Percentiles rank a stretch among this genome's conserved stretches.
These are phyloP conservation scores for Percopsis omiscomaycus DNA, from an alignment of 2,797 vertebrate genomes.

Conservation along the genomic window DNA sequence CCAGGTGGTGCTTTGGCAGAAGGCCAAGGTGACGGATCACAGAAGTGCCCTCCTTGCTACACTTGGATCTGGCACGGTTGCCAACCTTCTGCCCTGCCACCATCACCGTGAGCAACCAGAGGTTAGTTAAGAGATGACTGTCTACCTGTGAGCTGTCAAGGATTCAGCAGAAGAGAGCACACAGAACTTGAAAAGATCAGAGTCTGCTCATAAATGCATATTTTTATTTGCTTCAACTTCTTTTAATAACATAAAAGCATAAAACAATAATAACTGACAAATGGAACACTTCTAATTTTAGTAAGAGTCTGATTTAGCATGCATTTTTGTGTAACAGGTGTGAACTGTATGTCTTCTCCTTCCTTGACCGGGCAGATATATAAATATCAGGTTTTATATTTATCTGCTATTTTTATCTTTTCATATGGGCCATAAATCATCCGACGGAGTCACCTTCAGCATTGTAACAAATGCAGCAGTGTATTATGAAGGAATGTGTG, in stretches of 20 bases:
- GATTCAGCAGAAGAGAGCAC: too few relatives aligned
- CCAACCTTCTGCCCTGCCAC: slow-evolving; percentile 85
- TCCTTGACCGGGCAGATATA: slow-evolving; percentile 2
- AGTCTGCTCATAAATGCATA: too few relatives aligned
- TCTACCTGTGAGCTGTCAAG: slow-evolving; percentile 4
- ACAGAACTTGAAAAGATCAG: too few relatives aligned
- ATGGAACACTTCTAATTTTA: too few relatives aligned
- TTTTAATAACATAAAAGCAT: too few relatives aligned
- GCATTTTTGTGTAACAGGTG: too few relatives aligned
- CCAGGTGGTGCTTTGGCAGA: slow-evolving; percentile 94
- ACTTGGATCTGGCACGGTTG: slow-evolving; percentile 82
- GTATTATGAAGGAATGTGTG: slow-evolving; percentile 43
- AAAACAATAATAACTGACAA: too few relatives aligned
- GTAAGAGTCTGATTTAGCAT: too few relatives aligned
- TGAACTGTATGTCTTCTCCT: too few relatives aligned
- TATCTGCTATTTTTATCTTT: slow-evolving; percentile 22
- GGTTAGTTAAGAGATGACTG: slow-evolving; percentile 75
- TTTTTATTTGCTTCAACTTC: too few relatives aligned
- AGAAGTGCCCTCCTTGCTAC: slow-evolving; percentile 89
- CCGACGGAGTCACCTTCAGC: slow-evolving; percentile 31
- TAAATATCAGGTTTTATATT: slow-evolving; percentile 4
- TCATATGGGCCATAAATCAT: slow-evolving; percentile 10
- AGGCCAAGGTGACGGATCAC: slow-evolving; percentile 86
- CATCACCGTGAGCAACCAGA: slow-evolving; percentile 85
- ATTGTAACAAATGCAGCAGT: slow-evolving; percentile 11